Evolutionary conservation across 2,113 vertebrate species (phyloP), one percentile per base, ranked within the genome.

Genomic region (Neopipo cinnamomea): DNA sequence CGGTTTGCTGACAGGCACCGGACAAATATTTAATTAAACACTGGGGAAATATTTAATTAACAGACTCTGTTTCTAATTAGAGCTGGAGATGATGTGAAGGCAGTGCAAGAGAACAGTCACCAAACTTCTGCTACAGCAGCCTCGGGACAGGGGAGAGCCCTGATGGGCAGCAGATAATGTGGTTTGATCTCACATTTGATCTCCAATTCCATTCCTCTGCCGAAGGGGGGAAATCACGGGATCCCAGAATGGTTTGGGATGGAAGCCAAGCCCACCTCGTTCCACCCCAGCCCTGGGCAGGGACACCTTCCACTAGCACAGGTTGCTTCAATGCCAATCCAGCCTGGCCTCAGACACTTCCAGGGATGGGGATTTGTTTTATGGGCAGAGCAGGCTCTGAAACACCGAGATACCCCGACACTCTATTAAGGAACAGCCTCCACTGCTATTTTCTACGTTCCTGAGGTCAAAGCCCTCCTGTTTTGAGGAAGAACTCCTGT

Each of bases 1-100:
- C 66, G 19, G 24, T 37, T 33, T 63, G 63, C 67, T 86, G 35
- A 59, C 2, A 21, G 49, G 41, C 76, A 39, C 39, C 0, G 0
- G 82, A 28, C 74, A 95, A 91, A 82, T 59, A 85, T 67, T 93
- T 89, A 78, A 94, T 78, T 67, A 77, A 87, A 67, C 35, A 7
- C 52, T 5, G 6, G 70, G 70, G 74, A 88, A 78, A 66, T 59
- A 67, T 49, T 89, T 74, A 74, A 93, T 88, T 85, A 93, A 75
- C 33, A 44, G 41, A 18, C 61, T 81, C 67, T 89, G 50, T 41
- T 85, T 74, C 74, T 78, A 70, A 77, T 88, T 66, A 78, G 55
- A 28, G 58, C 19, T 28, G 70, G 61, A 74, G 73, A 85, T 9
- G 42, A 77, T 24, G 55, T 0, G 6, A 87, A 73, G 50, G 70